Conservation (phyloP, 2,797 vertebrate genomes). For the Diceros bicornis region DNA sequence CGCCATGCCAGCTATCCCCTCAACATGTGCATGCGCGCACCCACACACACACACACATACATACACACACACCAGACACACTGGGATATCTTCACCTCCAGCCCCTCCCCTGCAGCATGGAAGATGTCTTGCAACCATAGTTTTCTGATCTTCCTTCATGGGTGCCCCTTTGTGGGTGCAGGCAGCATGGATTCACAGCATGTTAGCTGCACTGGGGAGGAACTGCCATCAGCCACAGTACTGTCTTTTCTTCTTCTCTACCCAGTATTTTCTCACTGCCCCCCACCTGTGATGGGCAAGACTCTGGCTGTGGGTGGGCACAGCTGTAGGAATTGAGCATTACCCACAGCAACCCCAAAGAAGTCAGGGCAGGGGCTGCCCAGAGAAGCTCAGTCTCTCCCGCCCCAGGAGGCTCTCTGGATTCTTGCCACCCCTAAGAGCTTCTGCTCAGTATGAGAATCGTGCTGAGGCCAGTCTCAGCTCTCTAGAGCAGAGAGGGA, state of each 20-base stretch:
- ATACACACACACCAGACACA: neutral
- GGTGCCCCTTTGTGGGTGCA: neutral
- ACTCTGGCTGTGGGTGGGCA: too few relatives aligned
- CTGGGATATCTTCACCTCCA: neutral
- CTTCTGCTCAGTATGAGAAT: neutral
- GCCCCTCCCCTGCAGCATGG: neutral
- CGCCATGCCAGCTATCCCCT: neutral
- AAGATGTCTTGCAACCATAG: neutral
- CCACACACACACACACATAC: neutral
- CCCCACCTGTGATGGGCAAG: neutral
- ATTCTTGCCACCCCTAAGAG: neutral
- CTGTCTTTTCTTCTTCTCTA: neutral
- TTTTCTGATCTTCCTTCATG: neutral
- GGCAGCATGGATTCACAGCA: neutral
- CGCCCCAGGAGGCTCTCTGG: neutral
- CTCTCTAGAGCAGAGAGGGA: neutral
- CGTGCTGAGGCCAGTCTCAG: neutral
- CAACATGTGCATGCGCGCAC: neutral
- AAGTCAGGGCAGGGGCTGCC: neutral
- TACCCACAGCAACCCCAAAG: neutral
- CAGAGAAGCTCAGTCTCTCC: neutral
- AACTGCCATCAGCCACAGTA: neutral
- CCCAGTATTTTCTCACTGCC: neutral
- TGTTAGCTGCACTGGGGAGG: neutral
- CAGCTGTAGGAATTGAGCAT: neutral